Conservation (phyloP, 2,797 vertebrate species). For the Chaetophractus vellerosus region DNA sequence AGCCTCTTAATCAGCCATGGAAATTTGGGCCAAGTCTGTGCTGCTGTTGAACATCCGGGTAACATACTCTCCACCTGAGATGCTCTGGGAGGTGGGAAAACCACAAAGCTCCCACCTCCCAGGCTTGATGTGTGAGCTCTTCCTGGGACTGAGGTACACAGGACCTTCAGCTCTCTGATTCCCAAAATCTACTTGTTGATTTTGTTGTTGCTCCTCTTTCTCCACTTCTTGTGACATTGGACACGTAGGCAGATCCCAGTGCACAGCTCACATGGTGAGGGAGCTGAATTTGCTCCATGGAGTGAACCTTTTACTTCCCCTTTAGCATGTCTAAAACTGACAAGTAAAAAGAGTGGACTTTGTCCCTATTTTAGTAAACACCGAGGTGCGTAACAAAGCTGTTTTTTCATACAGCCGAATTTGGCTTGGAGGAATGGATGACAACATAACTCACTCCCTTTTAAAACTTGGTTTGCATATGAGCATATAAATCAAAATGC, state of each 20-base stretch:
- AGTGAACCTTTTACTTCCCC: not conserved
- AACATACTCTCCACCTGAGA: not conserved
- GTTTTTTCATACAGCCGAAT: not conserved
- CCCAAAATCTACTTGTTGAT: not conserved
- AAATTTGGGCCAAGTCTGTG: not conserved
- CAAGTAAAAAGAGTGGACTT: not conserved
- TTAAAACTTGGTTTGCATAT: not conserved
- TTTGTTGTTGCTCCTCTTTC: not conserved
- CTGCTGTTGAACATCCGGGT: not conserved
- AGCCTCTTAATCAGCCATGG: not conserved
- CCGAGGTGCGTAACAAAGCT: not conserved
- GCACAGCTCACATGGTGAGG: rapidly evolving
- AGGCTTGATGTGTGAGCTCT: not conserved
- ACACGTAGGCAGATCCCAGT: not conserved
- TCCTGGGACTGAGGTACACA: not conserved
- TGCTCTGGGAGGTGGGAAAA: not conserved
- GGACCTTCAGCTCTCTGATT: not conserved
- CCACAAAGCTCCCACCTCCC: not conserved
- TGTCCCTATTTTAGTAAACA: not conserved
- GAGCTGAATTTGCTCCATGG: not conserved
- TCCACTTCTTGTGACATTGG: not conserved
- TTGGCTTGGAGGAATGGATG: not conserved
- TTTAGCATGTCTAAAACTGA: not conserved
- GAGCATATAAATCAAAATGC: not conserved
- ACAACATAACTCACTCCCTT: not conserved